Evolutionary conservation across 92 coral and sea anemone genomes (phyloP), one percentile per base, ranked within the genome.

Genomic region (Plumapathes pennacea): DNA sequence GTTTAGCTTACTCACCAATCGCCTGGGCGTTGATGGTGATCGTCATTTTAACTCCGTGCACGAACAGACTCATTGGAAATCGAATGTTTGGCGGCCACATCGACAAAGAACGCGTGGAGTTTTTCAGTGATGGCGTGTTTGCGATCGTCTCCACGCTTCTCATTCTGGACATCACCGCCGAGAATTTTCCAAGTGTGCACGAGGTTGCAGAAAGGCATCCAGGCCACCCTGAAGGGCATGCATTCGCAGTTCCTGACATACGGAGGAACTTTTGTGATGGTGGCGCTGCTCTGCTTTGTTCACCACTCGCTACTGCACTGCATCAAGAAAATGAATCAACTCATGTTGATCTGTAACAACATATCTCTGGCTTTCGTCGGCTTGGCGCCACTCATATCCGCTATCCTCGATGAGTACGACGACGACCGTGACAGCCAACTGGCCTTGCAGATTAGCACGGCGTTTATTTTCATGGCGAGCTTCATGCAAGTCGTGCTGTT

Each of bases 91-190:
- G 96, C 17, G 89, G 81, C 62, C 76, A 76, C 25, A 81, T 92
- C 12, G 88, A 86, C 38, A 94, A 88, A 28, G 99, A 89, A 48
- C 84, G 99, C 59, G 95, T 94, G 8, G 99, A 94, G 63, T 89
- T 88, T 42, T 94, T 89, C 46, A 84, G 94, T 69, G 99, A 94
- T 69, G 99, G 99, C 0, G 89, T 91, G 8, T 94, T 80, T 83
- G 97, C 99, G 8, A 94, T 94, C 19, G 99, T 89, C 2, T 81
- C 99, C n/a, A 94, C 99, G 4, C 72, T 94, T 25, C 77, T 94
- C 18, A 83, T 94, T 34, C 46, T 94, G 60, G 99, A 94, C 51
- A 84, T 94, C 25, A 88, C 88, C n/a, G 64, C 97, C 0, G 99
- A 94, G 23, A 73, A 89, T 40, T 89, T 94, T 44, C 99, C 99